Base-by-base conservation (phyloP, 2,113 vertebrate species). In the Onychorhynchus coronatus region DNA sequence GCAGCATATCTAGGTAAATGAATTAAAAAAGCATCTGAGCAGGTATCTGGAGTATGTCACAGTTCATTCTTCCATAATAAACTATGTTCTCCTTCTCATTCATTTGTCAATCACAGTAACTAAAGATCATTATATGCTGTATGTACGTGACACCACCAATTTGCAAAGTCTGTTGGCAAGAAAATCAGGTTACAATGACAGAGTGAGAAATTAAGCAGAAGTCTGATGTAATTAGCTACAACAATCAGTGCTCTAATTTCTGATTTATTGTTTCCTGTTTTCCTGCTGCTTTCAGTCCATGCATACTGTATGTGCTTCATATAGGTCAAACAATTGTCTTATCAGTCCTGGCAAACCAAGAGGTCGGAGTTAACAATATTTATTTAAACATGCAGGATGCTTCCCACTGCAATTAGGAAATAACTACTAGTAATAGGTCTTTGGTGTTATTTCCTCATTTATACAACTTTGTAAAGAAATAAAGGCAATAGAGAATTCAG, bases 191-290 rank as follows among this genome's bases (percentile, higher is more conserved):
- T 98, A 98, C 92, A 97, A 98, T 98, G 98, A 99, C 98, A 98
- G 98, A 98, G 98, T 97, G 98, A 98, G 98, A 98, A 98, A 98
- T 98, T 98, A 98, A 98, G 97, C 98, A 98, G 98, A 98, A 98
- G 97, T 98, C 97, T 99, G 98, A 99, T 99, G 98, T 98, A 99
- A 99, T 99, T 99, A 99, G 98, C 98, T 97, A 94, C 97, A 98
- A 98, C 98, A 99, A 99, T 99, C 99, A 98, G 98, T 98, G 97
- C 97, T 97, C 98, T 98, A 98, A 98, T 98, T 98, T 98, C 98
- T 99, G 98, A 99, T 99, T 99, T 99, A 99, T 99, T 98, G 98
- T 98, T 99, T 99, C 99, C 99, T 99, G 98, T 98, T 98, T 98
- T 98, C 98, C 98, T 98, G 98, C 97, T 98, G 97, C 96, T 94